A percentile compares a stretch with the other conserved stretches of the same genome.
These are phyloP conservation scores for Volucella inanis DNA, from an alignment of 2,888 invertebrate species.

Conservation along the genomic window DNA sequence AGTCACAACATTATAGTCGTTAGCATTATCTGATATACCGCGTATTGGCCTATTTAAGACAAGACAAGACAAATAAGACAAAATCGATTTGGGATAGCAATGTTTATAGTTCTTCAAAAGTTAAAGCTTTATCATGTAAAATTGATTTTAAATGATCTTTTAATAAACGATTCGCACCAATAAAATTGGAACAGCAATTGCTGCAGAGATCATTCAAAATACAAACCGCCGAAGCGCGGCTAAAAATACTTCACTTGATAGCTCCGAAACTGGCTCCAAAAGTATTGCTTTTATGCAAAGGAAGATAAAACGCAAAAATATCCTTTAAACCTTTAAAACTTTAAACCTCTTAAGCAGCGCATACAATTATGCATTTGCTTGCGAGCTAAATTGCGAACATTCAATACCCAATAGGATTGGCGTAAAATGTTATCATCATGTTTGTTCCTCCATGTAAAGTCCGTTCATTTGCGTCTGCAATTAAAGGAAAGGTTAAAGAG, in stretches of 20 bases:
- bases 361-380: background rate
- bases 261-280: background rate
- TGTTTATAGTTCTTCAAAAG: constrained; percentile 11
- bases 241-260: background rate
- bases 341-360: constrained; percentile 2
- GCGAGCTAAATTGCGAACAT: constrained; percentile 15
- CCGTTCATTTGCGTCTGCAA: constrained; percentile 12
- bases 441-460: background rate
- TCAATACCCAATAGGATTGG: background rate
- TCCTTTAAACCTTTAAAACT: too few species aligned
- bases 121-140: too few species aligned
- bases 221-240: background rate
- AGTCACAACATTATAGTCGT: too few species aligned
- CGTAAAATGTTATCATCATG: constrained; percentile 12
- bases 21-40: too few species aligned
- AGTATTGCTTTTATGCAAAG: too few species aligned
- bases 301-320: too few species aligned
- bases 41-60: too few species aligned
- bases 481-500: background rate
- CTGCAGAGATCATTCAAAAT: background rate
- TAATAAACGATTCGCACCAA: too few species aligned
- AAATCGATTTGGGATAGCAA: too few species aligned
- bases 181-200: background rate
- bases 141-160: background rate
- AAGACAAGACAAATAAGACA: too few species aligned